These are phyloP conservation scores for Drosophila macrospina DNA, from an alignment of 2,888 invertebrate genomes.

Conservation along the genomic window DNA sequence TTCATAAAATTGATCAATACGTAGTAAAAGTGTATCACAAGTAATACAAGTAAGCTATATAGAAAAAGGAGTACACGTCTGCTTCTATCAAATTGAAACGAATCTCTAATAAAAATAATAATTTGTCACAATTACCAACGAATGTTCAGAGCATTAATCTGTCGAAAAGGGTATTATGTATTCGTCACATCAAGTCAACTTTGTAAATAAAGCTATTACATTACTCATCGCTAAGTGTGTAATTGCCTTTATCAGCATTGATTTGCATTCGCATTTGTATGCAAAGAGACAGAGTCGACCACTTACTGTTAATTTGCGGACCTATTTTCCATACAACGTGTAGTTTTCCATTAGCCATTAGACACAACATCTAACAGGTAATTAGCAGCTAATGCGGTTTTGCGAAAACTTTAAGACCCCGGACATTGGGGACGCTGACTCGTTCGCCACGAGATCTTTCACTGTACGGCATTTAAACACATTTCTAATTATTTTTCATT, in stretches of 20 bases:
- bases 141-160: no score
- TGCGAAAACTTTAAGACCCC: conserved; percentile 38
- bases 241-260: conserved; percentile 7
- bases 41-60: no score
- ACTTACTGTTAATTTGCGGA: conserved; percentile 41
- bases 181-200: not conserved
- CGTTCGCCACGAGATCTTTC: conserved; percentile 38
- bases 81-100: no score
- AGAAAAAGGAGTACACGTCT: no score
- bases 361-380: conserved; percentile 56
- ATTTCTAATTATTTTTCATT: conserved; percentile 80
- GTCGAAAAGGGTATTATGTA: not conserved
- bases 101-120: no score
- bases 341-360: conserved; percentile 42
- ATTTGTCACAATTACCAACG: no score
- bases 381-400: conserved; percentile 65
- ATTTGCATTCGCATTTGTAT: conserved; percentile 44
- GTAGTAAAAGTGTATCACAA: no score
- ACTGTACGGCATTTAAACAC: conserved; percentile 54
- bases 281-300: conserved; percentile 12
- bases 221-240: not conserved
- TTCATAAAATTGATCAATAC: no score
- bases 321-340: conserved; percentile 29
- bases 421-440: conserved; percentile 19
- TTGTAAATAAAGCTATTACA: conserved; percentile 1